These are phyloP conservation scores for Drosophila differens DNA, from an alignment of 2,888 invertebrate species.

Conservation along the genomic window DNA sequence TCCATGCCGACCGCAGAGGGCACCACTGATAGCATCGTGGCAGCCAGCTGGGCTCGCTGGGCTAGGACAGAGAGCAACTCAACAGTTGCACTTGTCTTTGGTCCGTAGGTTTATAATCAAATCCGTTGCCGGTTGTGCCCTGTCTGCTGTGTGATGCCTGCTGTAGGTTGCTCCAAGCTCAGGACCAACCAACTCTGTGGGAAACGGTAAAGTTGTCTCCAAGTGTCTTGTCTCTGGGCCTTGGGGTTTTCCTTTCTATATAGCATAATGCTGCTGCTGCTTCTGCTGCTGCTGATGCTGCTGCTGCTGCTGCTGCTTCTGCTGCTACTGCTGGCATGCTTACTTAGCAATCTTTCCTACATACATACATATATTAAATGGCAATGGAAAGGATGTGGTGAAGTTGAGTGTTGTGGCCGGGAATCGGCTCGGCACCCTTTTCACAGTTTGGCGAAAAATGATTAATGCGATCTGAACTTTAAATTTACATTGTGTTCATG, in stretches of 20 bases:
- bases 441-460: constrained; percentile 67
- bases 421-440: constrained; percentile 45
- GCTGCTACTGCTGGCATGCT: constrained; percentile 13
- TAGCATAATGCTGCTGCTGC: not conserved
- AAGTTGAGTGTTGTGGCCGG: not conserved
- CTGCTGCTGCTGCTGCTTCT: not conserved
- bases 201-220: constrained; percentile 65
- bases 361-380: constrained; percentile 4
- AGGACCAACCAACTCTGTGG: constrained; percentile 42
- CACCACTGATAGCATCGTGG: constrained; percentile 9
- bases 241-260: constrained; percentile 13
- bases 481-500: constrained; percentile 81
- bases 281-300: not conserved
- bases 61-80: constrained; percentile 37
- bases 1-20: constrained; percentile 22
- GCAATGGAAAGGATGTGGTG: constrained; percentile 1
- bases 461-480: constrained; percentile 78
- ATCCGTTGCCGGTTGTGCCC: constrained; percentile 42
- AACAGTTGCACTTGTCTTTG: constrained; percentile 61
- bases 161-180: constrained; percentile 9
- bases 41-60: constrained; percentile 8
- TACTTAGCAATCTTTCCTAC: constrained; percentile 23
- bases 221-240: constrained; percentile 43
- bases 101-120: constrained; percentile 60
- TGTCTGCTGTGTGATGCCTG: constrained; percentile 9